Percentiles rank a stretch among this genome's conserved stretches.
These are phyloP conservation scores for Sibirionetta formosa DNA, from an alignment of 2,797 vertebrate species.

Conservation along the genomic window DNA sequence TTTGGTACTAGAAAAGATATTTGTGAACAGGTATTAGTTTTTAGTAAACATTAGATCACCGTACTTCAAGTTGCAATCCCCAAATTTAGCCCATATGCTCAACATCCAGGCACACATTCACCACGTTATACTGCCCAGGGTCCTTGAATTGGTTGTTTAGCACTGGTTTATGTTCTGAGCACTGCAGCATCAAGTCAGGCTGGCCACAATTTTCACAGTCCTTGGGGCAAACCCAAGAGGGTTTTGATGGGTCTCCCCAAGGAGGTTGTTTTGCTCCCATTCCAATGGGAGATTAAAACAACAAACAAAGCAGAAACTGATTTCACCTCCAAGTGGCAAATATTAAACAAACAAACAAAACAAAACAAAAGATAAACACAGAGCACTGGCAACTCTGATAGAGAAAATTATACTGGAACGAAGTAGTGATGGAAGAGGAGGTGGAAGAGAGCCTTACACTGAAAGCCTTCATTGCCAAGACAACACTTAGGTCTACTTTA, in stretches of 20 bases:
- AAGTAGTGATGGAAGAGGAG: neutral
- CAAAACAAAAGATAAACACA: neutral
- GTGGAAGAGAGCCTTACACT: neutral
- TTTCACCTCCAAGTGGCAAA: neutral
- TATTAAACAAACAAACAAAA: neutral
- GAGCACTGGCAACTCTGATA: neutral
- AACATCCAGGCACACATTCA: neutral
- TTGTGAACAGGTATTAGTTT: neutral
- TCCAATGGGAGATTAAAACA: neutral
- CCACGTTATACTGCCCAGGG: accelerated
- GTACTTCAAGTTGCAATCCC: neutral
- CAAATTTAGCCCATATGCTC: neutral
- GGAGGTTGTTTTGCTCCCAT: neutral
- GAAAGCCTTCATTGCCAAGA: neutral
- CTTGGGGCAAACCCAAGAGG: neutral
- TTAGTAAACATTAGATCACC: neutral
- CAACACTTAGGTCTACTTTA: neutral
- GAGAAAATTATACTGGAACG: neutral
- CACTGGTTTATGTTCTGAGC: neutral
- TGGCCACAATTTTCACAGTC: neutral
- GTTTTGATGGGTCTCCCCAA: accelerated
- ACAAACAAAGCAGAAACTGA: neutral
- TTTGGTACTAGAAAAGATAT: conserved; percentile 55
- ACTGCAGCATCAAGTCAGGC: neutral
- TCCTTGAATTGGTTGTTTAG: neutral